A percentile compares a stretch with the other conserved stretches of the same genome.
These are phyloP conservation scores for Engystomops pustulosus DNA, from an alignment of 2,113 vertebrate genomes.

Conservation along the genomic window DNA sequence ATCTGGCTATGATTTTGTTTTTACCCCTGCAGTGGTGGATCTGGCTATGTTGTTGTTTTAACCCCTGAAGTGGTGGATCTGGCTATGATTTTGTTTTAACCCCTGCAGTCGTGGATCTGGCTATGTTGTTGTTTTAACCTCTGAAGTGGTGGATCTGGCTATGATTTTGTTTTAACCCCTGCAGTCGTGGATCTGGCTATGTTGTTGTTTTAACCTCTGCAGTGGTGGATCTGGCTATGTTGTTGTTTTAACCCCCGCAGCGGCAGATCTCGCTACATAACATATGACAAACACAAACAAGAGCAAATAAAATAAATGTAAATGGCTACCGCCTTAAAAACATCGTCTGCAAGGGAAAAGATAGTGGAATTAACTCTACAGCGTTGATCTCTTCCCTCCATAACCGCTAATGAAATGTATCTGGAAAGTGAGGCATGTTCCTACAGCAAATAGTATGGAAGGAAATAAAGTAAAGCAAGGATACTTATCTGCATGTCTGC, in stretches of 20 bases:
- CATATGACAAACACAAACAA: background rate
- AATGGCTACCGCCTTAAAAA: conserved; percentile 27
- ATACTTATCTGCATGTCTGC: conserved; percentile 58
- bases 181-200: too few relatives aligned
- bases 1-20: too few relatives aligned
- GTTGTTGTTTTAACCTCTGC: too few relatives aligned
- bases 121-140: too few relatives aligned
- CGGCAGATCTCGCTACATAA: background rate
- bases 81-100: too few relatives aligned
- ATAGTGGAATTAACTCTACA: conserved; percentile 32
- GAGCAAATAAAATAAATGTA: background rate
- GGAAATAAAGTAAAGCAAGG: conserved; percentile 36
- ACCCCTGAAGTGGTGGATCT: too few relatives aligned
- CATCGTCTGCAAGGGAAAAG: conserved; percentile 34
- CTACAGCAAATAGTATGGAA: conserved; percentile 37
- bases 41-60: too few relatives aligned
- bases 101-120: too few relatives aligned
- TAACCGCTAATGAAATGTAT: conserved; percentile 41
- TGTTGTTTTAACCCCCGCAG: background rate
- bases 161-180: too few relatives aligned
- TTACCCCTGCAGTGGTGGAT: too few relatives aligned
- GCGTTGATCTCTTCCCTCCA: conserved; percentile 25
- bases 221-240: too few relatives aligned
- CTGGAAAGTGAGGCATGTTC: conserved; percentile 28
- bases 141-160: too few relatives aligned